A percentile compares a stretch with the other conserved stretches of the same genome.
Evolutionary conservation across 2,113 vertebrate genomes (phyloP).

Genomic region (Bubo bubo): DNA sequence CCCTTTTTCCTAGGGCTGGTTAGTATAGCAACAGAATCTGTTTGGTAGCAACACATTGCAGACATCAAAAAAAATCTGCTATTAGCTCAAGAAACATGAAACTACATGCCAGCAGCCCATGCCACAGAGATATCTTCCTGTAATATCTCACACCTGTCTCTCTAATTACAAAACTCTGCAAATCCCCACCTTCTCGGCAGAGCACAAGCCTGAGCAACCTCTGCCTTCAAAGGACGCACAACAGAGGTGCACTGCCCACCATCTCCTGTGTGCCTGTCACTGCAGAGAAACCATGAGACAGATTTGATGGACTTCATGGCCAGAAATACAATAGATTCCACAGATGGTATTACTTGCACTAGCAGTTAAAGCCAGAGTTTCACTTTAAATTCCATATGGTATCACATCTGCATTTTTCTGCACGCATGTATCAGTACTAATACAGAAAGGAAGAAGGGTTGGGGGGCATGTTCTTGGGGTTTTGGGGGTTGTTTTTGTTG

Average conservation of each 20-base stretch:
- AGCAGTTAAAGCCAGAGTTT: background rate
- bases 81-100: background rate
- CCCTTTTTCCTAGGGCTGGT: background rate
- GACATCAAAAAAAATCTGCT: background rate
- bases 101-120: background rate
- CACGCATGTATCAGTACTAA: background rate
- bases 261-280: background rate
- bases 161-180: background rate
- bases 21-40: constrained; percentile 46
- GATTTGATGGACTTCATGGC: background rate
- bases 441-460: background rate
- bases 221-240: background rate
- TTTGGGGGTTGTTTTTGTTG: background rate
- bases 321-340: background rate
- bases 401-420: background rate
- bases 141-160: background rate
- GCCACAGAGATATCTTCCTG: background rate
- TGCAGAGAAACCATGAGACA: background rate
- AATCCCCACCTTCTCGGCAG: background rate
- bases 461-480: fast-evolving
- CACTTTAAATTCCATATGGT: background rate
- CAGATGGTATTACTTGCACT: background rate
- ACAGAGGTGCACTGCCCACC: background rate
- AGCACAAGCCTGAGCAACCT: background rate
- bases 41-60: constrained; percentile 1